Evolutionary conservation across 2,888 invertebrate species (phyloP).

Genomic region (Zeuzera pyrina): DNA sequence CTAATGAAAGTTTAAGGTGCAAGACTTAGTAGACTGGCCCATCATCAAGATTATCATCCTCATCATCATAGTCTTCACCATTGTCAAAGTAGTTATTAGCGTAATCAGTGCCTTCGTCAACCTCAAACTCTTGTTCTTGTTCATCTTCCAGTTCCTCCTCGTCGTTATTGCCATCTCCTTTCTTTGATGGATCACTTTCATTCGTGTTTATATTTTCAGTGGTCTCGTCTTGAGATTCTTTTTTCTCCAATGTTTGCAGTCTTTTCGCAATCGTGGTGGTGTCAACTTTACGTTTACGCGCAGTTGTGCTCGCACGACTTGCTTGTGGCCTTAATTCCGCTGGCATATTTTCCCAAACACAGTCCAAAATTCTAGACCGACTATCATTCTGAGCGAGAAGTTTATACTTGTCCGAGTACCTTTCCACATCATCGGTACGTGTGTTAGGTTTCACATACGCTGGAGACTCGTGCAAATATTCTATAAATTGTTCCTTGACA

Average conservation of each 20-base stretch:
- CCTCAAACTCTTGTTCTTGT: slow-evolving; percentile 85
- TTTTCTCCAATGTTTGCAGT: slow-evolving; percentile 79
- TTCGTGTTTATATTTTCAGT: slow-evolving; percentile 59
- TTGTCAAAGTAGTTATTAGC: slow-evolving; percentile 91
- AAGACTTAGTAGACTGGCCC: slow-evolving; percentile 80
- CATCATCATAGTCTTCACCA: slow-evolving; percentile 89
- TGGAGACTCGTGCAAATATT: slow-evolving; percentile 79
- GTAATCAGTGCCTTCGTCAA: slow-evolving; percentile 92
- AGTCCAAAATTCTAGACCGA: slow-evolving; percentile 56
- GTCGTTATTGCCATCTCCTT: slow-evolving; percentile 70
- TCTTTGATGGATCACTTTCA: slow-evolving; percentile 48
- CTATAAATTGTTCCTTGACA: slow-evolving; percentile 81
- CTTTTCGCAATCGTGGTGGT: slow-evolving; percentile 55
- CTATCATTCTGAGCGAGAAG: slow-evolving; percentile 61
- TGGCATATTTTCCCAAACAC: slow-evolving; percentile 77
- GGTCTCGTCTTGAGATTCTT: slow-evolving; percentile 68
- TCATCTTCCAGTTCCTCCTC: slow-evolving; percentile 75
- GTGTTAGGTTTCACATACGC: slow-evolving; percentile 69
- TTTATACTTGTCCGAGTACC: slow-evolving; percentile 74
- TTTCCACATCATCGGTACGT: slow-evolving; percentile 62
- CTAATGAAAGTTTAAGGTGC: no score
- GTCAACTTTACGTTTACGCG: slow-evolving; percentile 50
- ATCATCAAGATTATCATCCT: slow-evolving; percentile 89
- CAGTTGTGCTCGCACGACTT: slow-evolving; percentile 34
- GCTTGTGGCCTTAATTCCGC: slow-evolving; percentile 73